Conservation (phyloP, 1,140 invertebrate genomes). For the Centruroides sculpturatus region DNA sequence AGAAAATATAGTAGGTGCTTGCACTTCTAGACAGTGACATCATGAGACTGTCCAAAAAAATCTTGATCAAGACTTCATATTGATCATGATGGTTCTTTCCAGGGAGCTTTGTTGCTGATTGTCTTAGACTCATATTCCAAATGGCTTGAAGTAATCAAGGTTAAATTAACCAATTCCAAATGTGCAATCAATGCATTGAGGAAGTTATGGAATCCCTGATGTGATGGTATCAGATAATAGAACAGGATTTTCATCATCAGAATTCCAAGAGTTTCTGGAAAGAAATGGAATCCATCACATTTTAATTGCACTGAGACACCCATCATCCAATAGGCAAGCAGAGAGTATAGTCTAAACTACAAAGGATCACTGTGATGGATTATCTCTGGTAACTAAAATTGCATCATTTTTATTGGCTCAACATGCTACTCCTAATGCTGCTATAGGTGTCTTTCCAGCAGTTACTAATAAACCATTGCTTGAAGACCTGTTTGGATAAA, state of each 20-base stretch:
- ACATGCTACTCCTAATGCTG: too few species aligned
- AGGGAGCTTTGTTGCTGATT: too few species aligned
- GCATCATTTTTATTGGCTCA: too few species aligned
- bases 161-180: not conserved
- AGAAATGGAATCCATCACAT: not conserved
- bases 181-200: not conserved
- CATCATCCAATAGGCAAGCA: not conserved
- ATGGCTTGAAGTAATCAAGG: slow-evolving; percentile 26
- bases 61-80: too few species aligned
- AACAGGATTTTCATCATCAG: not conserved
- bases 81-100: too few species aligned
- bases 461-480: too few species aligned
- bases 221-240: not conserved
- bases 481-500: too few species aligned
- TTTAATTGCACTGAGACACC: not conserved
- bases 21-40: too few species aligned
- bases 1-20: too few species aligned
- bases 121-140: slow-evolving; percentile 12
- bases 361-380: not conserved
- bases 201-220: not conserved
- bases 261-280: not conserved
- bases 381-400: too few species aligned
- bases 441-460: too few species aligned
- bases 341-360: not conserved
- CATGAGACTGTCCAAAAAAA: too few species aligned